phyloP scores from a whole-genome alignment of 2,797 vertebrate species.

The Podarcis lilfordi region DNA sequence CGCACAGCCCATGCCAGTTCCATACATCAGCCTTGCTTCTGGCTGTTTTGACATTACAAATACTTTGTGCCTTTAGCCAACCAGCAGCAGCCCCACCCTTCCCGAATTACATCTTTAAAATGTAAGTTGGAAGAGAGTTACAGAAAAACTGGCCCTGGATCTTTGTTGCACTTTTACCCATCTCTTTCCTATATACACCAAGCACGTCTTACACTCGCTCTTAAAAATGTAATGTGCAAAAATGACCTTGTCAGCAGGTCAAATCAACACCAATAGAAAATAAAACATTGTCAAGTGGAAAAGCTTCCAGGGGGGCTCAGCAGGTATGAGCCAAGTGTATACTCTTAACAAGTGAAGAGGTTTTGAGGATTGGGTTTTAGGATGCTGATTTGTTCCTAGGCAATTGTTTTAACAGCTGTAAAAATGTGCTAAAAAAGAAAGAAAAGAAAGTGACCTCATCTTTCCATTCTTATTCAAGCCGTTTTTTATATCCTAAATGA shows the following conservation, averaged over 20 bases:
- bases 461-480: slow-evolving; percentile 34
- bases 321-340: slow-evolving; percentile 14
- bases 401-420: slow-evolving; percentile 55
- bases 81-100: too few relatives aligned
- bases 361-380: slow-evolving; percentile 49
- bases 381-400: slow-evolving; percentile 34
- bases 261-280: slow-evolving; percentile 9
- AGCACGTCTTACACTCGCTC: too few relatives aligned
- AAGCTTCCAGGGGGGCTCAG: slow-evolving; percentile 15
- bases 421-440: slow-evolving; percentile 36
- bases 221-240: not conserved
- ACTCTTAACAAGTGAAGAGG: slow-evolving; percentile 3
- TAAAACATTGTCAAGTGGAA: slow-evolving; percentile 16
- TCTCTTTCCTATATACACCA: not conserved
- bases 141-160: not conserved
- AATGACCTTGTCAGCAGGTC: not conserved
- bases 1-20: not conserved
- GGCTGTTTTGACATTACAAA: not conserved
- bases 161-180: not conserved
- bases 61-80: not conserved
- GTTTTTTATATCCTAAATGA: slow-evolving; percentile 33
- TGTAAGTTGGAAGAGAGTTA: not conserved
- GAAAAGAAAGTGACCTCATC: slow-evolving; percentile 33
- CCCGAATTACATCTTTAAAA: not conserved
- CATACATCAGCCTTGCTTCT: not conserved